Base-by-base conservation (phyloP, 2,888 invertebrate genomes). In the Empis stercorea region DNA sequence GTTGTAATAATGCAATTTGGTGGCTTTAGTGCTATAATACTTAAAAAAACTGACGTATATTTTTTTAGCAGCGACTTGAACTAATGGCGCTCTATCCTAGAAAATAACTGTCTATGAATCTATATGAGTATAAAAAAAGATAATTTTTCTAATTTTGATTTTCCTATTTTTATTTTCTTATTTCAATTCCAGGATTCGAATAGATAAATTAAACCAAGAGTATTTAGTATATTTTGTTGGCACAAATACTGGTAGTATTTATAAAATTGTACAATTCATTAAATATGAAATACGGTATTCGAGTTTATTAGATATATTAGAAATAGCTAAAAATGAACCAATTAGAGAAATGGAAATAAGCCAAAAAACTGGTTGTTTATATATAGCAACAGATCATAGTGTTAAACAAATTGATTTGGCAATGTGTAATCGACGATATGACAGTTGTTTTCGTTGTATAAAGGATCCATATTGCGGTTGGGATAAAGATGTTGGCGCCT, bases 381-480 rank as follows among this genome's bases (percentile, higher is more conserved):
- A 89, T 70, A 84, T 93, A 14, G 86, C 91, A 1, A 91, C 91
- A 6, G 93, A 94, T 66, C 80, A 81, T 58, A 77, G 87, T 56
- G 84, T 94, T 44, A 80, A 91, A 51, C 94, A 94, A 70, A 82
- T 94, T 54, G 87, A 89, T 61, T 71, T 94, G 56, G 87, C 89
- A 51, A 81, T 93, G 78, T 94, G 94, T 65, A 83, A 85, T 49
- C 78, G 87, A 41, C 79, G 92, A 56, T 93, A 94, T 71, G 88
- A 91, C 71, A 91, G 87, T 60, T 95, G 94, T 64, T 78, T 91
- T 57, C 76, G 91, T 45, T 95, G 95, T 71, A 88, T 93, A 11
- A 81, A 88, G 59, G 95, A 95, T 72, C 95, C 95, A 0, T 94
- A 95, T 68, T 95, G 95, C 63, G 94, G 94, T 34, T 95, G 95